These are phyloP conservation scores for Triplophysa yarkandensis DNA, from an alignment of 2,797 vertebrate species.

Conservation along the genomic window DNA sequence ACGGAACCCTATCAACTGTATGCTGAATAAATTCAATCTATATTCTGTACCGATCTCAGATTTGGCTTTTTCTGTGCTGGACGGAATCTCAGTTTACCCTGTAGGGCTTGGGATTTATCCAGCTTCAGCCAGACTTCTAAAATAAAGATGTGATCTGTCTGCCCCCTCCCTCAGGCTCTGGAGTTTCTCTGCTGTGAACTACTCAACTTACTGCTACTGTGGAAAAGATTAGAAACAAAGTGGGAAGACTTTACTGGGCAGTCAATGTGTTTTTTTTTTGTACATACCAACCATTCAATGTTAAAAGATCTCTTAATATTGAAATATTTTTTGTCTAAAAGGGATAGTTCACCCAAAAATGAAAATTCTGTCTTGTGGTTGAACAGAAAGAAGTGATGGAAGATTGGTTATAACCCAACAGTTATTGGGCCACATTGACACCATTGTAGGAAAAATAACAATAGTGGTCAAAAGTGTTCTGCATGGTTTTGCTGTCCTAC, in stretches of 20 bases:
- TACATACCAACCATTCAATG: neutral
- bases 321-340: conserved; percentile 11
- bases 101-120: conserved; percentile 6
- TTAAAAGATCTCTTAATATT: conserved; percentile 12
- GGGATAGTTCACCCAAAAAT: too few relatives aligned
- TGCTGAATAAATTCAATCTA: neutral
- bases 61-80: conserved; percentile 8
- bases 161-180: conserved; percentile 24
- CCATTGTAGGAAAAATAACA: too few relatives aligned
- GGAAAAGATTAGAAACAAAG: conserved; percentile 11
- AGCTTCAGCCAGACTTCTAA: conserved; percentile 20
- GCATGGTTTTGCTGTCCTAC: too few relatives aligned
- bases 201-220: conserved; percentile 7
- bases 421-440: too few relatives aligned
- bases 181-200: conserved; percentile 14
- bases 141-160: conserved; percentile 24
- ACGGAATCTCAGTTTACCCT: neutral
- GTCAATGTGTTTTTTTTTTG: neutral
- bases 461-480: too few relatives aligned
- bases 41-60: neutral
- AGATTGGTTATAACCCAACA: too few relatives aligned
- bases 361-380: too few relatives aligned
- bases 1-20: neutral
- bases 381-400: too few relatives aligned
- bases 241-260: neutral